Evolutionary conservation across 2,888 invertebrate species (phyloP), one percentile per base, ranked within the genome.

Genomic region (Himalopsyche tibetana): DNA sequence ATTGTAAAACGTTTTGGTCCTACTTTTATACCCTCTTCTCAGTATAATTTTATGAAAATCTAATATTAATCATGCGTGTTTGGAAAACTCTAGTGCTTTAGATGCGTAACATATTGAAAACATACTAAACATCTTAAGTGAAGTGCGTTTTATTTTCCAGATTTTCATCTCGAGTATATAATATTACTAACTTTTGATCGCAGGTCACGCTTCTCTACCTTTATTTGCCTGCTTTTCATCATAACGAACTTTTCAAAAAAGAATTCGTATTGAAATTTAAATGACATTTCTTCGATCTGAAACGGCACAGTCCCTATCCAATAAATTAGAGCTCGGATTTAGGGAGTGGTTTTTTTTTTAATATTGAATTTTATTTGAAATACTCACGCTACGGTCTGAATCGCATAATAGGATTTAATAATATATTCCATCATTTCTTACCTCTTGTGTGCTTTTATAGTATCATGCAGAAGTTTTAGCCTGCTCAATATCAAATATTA

Each of bases 291-390:
- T 36, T 74, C 74, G 36, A 38, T 74, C 74, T 36, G 74, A 74
- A 74, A 74, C n/a, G 36, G 36, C 74, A 74, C 74, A 74, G 74
- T 74, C 74, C 36, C 38, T 38, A 36, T 74, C 28, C 36, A 74
- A 74, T 74, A 36, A 74, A 74, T 74, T 74, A 74, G 74, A 74
- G 74, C 74, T 5, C 74, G 74, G 36, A 74, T 74, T 74, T 36
- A 4, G 28, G 74, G 63, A 63, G 63, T 63, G 63, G 28, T 63
- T 28, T 28, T 19, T 63, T 63, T 74, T 74, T 74, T 74, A 74
- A 74, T 74, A 74, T 74, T 74, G 74, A 74, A 74, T 74, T 74
- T 74, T 74, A 74, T 74, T 74, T 36, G 74, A 74, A 74, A 74
- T 74, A 74, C 74, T 74, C 74, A 74, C 74, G 74, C 74, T 36